Percentiles rank a stretch among this genome's conserved stretches.
Conservation (phyloP, 2,797 vertebrate genomes). For the Danio albolineatus region DNA sequence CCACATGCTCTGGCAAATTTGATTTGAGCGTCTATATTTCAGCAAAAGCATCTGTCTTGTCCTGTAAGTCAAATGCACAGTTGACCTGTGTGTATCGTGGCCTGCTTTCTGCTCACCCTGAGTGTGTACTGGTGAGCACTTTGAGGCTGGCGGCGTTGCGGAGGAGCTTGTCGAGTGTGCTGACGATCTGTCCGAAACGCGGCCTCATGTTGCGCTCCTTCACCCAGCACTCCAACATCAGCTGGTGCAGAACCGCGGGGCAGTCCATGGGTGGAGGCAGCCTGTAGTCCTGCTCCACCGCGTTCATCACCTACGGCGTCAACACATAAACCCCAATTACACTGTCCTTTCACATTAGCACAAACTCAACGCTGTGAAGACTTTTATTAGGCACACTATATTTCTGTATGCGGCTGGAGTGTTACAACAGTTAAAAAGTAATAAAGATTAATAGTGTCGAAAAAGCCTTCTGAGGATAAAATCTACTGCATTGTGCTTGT, state of each 20-base stretch:
- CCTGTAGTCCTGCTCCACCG: slow-evolving; percentile 92
- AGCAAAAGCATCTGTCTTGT: neutral
- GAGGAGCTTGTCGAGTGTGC: slow-evolving; percentile 97
- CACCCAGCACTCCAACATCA: slow-evolving; percentile 99
- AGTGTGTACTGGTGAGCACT: slow-evolving; percentile 92
- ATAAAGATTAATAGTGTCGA: slow-evolving; percentile 15
- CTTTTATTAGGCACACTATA: slow-evolving; percentile 5
- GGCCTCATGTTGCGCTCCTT: slow-evolving; percentile 96
- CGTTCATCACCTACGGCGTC: slow-evolving; percentile 92
- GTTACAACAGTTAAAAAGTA: neutral
- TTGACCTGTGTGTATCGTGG: slow-evolving; percentile 25
- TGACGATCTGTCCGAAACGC: slow-evolving; percentile 97
- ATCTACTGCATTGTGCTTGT: neutral
- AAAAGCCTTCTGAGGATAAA: neutral
- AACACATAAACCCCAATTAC: slow-evolving; percentile 19
- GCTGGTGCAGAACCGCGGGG: slow-evolving; percentile 94
- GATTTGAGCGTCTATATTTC: slow-evolving; percentile 1
- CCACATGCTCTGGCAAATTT: neutral
- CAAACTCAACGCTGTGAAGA: neutral
- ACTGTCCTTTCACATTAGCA: slow-evolving; percentile 12
- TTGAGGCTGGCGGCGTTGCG: slow-evolving; percentile 98
- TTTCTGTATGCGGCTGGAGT: neutral
- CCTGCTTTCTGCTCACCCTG: slow-evolving; percentile 85
- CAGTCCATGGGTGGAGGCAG: slow-evolving; percentile 92
- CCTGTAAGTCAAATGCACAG: slow-evolving; percentile 24